Base-by-base conservation (phyloP, 1,140 invertebrate genomes). In the Zophobas morio region DNA sequence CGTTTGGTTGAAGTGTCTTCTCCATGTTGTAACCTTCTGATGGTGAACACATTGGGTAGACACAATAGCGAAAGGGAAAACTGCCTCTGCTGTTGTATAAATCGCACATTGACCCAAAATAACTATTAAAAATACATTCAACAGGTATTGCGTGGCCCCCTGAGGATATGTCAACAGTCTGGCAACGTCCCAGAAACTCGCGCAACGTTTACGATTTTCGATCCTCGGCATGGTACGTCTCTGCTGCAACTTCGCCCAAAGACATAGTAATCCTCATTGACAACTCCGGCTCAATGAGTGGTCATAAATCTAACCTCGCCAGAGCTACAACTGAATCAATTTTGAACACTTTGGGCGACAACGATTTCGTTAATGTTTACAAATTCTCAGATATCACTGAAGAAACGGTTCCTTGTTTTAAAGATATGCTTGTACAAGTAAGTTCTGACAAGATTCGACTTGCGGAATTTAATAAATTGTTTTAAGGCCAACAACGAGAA, bases 321-420 rank as follows among this genome's bases (percentile, higher is more conserved):
- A 93, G 93, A 84, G 93, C 93, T 4, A 96, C 97, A 0, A 93
- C 95, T 2, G 90, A 92, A 6, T 93, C 94, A 35, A 95, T 99
- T 54, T 87, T 99, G 49, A 96, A 99, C 73, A 99, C 98, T 0
- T 90, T 99, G 0, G 96, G 94, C 3, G 96, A 98, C 71, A 94
- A 99, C 85, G 99, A 99, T 86, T 99, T 95, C 85, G 96, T 99
- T 46, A 99, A 99, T 85, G 92, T 99, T 20, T 96, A 96, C 81
- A 92, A 93, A 74, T 96, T 96, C 83, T 92, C 92, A 33, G 93
- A 95, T 46, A 89, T 88, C 0, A 92, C 93, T 0, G 91, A 92
- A 54, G 92, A 95, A 79, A 90, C 96, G 6, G 92, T 96, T 40
- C 90, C 92, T 0, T 98, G 96, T 83, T 98, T 96, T 83, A 94